Evolutionary conservation across 1,140 invertebrate genomes (phyloP).

Genomic region (Atopsyche davidsoni): DNA sequence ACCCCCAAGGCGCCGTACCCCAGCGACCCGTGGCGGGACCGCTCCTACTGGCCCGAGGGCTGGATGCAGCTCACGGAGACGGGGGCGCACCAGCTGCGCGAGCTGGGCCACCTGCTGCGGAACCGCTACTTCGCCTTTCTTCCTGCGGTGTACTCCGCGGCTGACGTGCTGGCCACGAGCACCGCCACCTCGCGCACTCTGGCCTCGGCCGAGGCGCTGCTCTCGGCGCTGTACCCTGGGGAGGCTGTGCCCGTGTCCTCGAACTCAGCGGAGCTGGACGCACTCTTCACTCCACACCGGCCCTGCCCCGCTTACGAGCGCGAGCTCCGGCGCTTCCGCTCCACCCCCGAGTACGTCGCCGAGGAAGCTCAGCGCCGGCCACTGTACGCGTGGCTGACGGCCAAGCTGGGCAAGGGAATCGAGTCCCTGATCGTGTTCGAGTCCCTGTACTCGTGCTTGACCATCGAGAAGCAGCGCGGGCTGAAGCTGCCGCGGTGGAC

Average conservation of each 20-base stretch:
- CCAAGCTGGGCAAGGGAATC: constrained; percentile 10
- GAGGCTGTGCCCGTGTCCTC: constrained; percentile 23
- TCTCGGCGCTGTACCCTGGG: constrained; percentile 23
- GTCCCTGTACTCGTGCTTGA: constrained; percentile 22
- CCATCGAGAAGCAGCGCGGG: constrained; percentile 20
- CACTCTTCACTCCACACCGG: constrained; percentile 10
- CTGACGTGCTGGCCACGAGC: constrained; percentile 20
- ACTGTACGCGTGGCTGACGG: constrained; percentile 17
- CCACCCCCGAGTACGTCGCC: background rate
- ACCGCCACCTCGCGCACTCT: constrained; percentile 22
- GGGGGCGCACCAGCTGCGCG: constrained; percentile 21
- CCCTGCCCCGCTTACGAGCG: constrained; percentile 20
- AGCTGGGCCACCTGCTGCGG: constrained; percentile 15
- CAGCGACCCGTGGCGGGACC: constrained; percentile 20
- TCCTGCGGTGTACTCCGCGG: constrained; percentile 8
- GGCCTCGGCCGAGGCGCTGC: constrained; percentile 19
- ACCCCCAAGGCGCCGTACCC: constrained; percentile 23
- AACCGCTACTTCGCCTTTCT: constrained; percentile 20
- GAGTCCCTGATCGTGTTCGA: constrained; percentile 1
- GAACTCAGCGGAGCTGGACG: constrained; percentile 2
- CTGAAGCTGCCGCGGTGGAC: constrained; percentile 27
- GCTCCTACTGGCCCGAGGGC: constrained; percentile 26
- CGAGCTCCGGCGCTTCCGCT: constrained; percentile 5
- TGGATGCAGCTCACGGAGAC: constrained; percentile 23
- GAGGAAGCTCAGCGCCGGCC: constrained; percentile 11